These are phyloP conservation scores for Ascaphus truei DNA, from an alignment of 2,113 vertebrate species.

Conservation along the genomic window DNA sequence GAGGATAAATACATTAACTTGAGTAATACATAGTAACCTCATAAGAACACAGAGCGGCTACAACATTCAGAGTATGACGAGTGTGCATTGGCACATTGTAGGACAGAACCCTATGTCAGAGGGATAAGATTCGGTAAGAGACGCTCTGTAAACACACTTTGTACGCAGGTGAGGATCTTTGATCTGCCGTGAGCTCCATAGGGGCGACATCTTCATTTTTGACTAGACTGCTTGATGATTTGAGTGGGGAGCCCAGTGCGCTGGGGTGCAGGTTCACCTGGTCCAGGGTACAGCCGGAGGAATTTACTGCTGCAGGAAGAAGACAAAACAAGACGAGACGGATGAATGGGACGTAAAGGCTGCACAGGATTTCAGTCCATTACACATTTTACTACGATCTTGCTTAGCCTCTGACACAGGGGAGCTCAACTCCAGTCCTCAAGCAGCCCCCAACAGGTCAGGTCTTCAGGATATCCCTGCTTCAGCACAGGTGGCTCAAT, in stretches of 20 bases:
- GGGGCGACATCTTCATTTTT: conserved; percentile 91
- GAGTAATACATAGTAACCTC: neutral
- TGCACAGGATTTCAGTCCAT: no score
- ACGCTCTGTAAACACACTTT: conserved; percentile 66
- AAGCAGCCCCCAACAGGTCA: no score
- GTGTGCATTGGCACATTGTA: neutral
- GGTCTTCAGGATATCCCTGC: no score
- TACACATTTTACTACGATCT: no score
- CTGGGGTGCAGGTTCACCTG: conserved; percentile 70
- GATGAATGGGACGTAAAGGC: no score
- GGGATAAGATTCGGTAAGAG: neutral
- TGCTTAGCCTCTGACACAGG: no score
- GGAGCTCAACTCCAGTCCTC: no score
- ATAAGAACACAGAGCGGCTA: neutral
- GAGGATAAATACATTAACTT: no score
- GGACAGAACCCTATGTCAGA: neutral
- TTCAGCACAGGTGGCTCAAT: no score
- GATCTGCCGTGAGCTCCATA: conserved; percentile 90
- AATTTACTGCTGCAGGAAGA: conserved; percentile 62
- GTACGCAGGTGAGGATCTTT: conserved; percentile 69
- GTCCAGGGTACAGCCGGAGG: conserved; percentile 71
- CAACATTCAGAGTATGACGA: neutral
- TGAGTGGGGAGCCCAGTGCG: conserved; percentile 79
- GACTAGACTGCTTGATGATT: conserved; percentile 74
- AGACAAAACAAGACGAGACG: conserved; percentile 30